Evolutionary conservation across 1,140 invertebrate genomes (phyloP).

Genomic region (Drosophila quadrilineata): DNA sequence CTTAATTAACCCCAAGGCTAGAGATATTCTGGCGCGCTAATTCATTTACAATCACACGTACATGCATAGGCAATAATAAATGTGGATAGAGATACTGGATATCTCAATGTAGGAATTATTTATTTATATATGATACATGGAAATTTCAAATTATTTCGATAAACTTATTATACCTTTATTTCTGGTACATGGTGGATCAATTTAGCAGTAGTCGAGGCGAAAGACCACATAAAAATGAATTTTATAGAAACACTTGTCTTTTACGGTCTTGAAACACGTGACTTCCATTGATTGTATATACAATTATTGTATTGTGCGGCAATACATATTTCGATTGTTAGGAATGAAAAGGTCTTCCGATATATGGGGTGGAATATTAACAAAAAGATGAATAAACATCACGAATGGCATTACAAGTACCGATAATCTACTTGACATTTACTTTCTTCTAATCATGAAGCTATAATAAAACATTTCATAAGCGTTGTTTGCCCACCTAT

Average conservation of each 20-base stretch:
- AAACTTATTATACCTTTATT: too few relatives aligned
- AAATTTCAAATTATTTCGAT: too few relatives aligned
- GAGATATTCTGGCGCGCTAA: too few relatives aligned
- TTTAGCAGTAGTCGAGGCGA: neutral
- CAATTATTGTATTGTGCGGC: constrained; percentile 1
- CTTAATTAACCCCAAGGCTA: too few relatives aligned
- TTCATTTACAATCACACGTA: too few relatives aligned
- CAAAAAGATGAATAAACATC: constrained; percentile 4
- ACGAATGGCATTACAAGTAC: too few relatives aligned
- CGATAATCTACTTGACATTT: constrained; percentile 53
- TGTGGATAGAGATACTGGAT: too few relatives aligned
- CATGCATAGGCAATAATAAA: too few relatives aligned
- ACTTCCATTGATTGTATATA: constrained; percentile 37
- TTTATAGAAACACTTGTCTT: neutral
- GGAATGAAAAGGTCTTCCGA: neutral
- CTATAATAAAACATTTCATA: constrained; percentile 29
- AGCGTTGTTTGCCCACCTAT: constrained; percentile 35
- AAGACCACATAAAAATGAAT: constrained; percentile 14
- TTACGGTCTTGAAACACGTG: constrained; percentile 44
- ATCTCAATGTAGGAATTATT: too few relatives aligned
- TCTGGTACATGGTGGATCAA: neutral
- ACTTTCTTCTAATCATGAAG: constrained; percentile 70
- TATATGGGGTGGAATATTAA: constrained; percentile 22
- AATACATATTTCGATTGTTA: constrained; percentile 9
- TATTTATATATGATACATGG: too few relatives aligned